phyloP scores from a whole-genome alignment of 2,888 invertebrate genomes.

The Agrotis ipsilon region DNA sequence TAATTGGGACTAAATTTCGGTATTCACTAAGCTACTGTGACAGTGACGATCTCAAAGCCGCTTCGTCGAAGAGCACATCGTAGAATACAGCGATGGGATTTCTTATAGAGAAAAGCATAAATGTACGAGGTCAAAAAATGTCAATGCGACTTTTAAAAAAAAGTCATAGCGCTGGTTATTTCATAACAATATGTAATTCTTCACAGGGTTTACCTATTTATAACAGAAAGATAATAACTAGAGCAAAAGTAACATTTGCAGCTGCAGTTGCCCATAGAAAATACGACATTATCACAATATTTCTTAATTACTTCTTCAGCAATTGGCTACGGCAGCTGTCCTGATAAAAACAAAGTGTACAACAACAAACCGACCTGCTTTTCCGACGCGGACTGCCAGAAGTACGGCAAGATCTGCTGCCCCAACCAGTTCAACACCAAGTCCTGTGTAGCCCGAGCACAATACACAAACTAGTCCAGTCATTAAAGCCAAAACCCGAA shows the following conservation, averaged over 20 bases:
- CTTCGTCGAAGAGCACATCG: too few species aligned
- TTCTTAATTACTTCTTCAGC: neutral
- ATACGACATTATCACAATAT: neutral
- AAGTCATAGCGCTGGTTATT: neutral
- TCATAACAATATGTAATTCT: neutral
- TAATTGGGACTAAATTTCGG: too few species aligned
- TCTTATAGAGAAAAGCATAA: too few species aligned
- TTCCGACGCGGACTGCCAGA: conserved; percentile 90
- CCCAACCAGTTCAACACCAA: conserved; percentile 93
- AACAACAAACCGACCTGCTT: conserved; percentile 49
- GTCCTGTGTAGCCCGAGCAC: conserved; percentile 90
- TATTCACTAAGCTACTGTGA: too few species aligned
- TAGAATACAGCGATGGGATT: too few species aligned
- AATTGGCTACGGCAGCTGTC: conserved; percentile 49
- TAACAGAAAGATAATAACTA: conserved; percentile 22
- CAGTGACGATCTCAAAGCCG: too few species aligned
- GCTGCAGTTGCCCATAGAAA: too few species aligned
- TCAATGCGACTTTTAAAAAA: too few species aligned
- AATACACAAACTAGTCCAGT: too few species aligned
- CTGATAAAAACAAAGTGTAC: conserved; percentile 53
- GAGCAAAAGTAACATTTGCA: too few species aligned
- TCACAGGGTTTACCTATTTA: neutral
- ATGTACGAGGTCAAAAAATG: too few species aligned
- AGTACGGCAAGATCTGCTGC: conserved; percentile 89
- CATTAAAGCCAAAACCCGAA: too few species aligned